Conservation (phyloP, 53 echinoderm and acorn worm species). For the Actinopyga echinites region DNA sequence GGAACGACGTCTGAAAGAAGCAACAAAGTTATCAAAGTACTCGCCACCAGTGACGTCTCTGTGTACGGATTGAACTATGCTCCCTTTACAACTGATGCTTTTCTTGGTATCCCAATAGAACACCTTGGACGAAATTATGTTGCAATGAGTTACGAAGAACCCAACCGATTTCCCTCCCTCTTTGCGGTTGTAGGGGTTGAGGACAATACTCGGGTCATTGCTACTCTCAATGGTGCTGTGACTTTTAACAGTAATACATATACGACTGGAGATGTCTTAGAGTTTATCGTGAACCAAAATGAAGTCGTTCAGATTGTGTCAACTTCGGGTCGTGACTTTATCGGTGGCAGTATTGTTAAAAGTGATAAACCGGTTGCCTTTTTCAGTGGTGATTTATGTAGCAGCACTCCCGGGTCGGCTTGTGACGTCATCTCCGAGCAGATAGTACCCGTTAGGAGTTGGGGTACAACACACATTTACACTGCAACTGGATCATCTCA, state of each 20-base stretch:
- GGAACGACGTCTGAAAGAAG: no score
- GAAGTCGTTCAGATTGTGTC: no score
- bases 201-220: slow-evolving; percentile 38
- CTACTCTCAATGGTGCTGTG: slow-evolving; percentile 41
- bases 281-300: slow-evolving; percentile 29
- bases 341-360: slow-evolving; percentile 60
- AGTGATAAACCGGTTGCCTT: slow-evolving; percentile 57
- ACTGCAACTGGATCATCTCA: no score
- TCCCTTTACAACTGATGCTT: slow-evolving; percentile 60
- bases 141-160: no score
- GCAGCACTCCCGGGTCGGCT: slow-evolving; percentile 20
- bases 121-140: slow-evolving; percentile 58
- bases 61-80: slow-evolving; percentile 57
- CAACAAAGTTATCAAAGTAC: no score
- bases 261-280: slow-evolving; percentile 45
- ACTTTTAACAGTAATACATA: slow-evolving; percentile 52
- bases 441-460: no score
- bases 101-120: no score
- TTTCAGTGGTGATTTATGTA: slow-evolving; percentile 56
- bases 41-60: slow-evolving; percentile 54
- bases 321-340: not conserved
- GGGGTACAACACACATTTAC: no score
- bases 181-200: slow-evolving; percentile 14
- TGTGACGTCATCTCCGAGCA: slow-evolving; percentile 62
- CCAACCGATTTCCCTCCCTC: not conserved